Evolutionary conservation across 2,797 vertebrate genomes (phyloP), one percentile per base, ranked within the genome.

Genomic region (Poeciliopsis presidionis): DNA sequence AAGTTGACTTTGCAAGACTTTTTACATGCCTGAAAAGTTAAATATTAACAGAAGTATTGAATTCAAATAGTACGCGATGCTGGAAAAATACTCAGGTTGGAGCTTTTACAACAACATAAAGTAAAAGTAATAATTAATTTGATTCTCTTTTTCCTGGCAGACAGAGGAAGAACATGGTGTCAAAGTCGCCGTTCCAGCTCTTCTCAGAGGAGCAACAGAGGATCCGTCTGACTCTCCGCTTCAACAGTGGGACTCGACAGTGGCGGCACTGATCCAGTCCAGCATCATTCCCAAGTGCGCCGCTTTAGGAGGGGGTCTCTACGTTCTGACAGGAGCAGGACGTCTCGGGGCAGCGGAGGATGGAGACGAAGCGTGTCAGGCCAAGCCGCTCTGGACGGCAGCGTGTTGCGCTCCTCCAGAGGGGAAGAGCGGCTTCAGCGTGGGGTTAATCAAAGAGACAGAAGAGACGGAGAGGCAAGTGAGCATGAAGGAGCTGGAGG

Each of bases 401-500:
- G 75, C 83, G 51, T 95, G 94, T 86, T 95, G 95, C 7, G 14
- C 86, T 11, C 86, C 41, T 69, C 85, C 91, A 14, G 85, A 84
- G 25, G 93, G 84, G 39, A 78, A 87, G 6, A 74, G 46, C 7
- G 85, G 87, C 76, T 95, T 96, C 83, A 91, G 90, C n/a, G 2
- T 93, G 76, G 95, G 92, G 73, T 81, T 95, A 43, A 89, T 95
- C 81, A 91, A 79, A 80, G 91, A 93, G 55, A 81, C 75, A 16
- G 90, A 45, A 47, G 80, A 78, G 55, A 86, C 33, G 30, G 74
- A 90, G 77, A 94, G 79, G 79, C 84, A 88, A 76, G 89, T 95
- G 74, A 94, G 87, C 2, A 69, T 96, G 67, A 87, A 92, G 73
- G 94, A 93, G 80, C 90, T 96, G 79, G 93, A 93, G 86, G 92